Evolutionary conservation across 2,113 vertebrate genomes (phyloP).

Genomic region (Platysternon megacephalum): DNA sequence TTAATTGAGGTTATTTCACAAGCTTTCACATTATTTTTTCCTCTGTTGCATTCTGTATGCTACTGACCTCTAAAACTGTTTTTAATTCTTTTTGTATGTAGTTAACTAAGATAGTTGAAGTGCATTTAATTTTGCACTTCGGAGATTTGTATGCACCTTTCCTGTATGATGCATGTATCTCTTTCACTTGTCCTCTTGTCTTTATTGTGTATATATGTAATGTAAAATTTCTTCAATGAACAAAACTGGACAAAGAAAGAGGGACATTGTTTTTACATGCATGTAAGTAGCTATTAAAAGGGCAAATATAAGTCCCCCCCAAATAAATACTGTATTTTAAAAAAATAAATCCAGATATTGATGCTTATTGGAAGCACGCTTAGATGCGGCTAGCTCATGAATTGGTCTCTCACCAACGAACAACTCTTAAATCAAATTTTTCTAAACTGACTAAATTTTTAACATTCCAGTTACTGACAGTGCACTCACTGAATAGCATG

Average conservation of each 20-base stretch:
- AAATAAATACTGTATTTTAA: neutral
- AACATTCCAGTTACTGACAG: neutral
- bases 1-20: conserved; percentile 48
- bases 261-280: neutral
- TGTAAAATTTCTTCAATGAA: neutral
- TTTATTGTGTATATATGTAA: neutral
- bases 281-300: neutral
- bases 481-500: neutral
- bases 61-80: conserved; percentile 2
- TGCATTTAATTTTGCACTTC: neutral
- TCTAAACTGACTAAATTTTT: neutral
- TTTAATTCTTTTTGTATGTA: conserved; percentile 18
- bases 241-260: neutral
- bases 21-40: conserved; percentile 25
- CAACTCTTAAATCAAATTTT: neutral
- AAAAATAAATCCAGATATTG: neutral
- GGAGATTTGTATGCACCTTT: neutral
- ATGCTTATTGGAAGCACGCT: neutral
- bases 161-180: neutral
- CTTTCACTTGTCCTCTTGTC: neutral
- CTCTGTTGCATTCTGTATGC: conserved; percentile 28
- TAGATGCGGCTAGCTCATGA: neutral
- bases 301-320: neutral
- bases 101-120: neutral
- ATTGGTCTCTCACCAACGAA: neutral